These are phyloP conservation scores for Phoeniculus purpureus DNA, from an alignment of 2,797 vertebrate species.

Conservation along the genomic window DNA sequence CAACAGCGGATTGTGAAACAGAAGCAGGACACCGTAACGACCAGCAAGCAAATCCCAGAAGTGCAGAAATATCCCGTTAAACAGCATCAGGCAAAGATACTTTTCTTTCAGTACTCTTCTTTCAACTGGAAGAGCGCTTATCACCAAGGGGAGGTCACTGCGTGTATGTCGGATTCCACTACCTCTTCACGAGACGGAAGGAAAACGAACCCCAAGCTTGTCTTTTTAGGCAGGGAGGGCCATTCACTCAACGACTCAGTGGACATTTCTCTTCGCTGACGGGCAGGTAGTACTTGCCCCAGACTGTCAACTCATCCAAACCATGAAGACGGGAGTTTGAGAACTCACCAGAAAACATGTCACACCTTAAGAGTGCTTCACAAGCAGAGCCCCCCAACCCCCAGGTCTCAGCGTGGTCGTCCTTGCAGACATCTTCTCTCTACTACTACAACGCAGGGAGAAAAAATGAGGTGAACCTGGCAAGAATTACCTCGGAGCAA, in stretches of 20 bases:
- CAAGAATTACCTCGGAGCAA: constrained; percentile 11
- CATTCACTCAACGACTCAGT: background rate
- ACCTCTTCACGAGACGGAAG: background rate
- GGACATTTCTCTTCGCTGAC: constrained; percentile 4
- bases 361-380: constrained; percentile 25
- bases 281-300: background rate
- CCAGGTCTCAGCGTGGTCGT: background rate
- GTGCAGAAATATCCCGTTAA: constrained; percentile 26
- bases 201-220: background rate
- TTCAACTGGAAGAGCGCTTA: constrained; percentile 6
- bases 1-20: background rate
- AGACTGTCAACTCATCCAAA: constrained; percentile 26
- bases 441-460: background rate
- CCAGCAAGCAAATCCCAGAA: constrained; percentile 33
- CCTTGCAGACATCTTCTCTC: constrained; percentile 49
- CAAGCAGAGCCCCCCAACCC: constrained; percentile 44
- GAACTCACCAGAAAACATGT: constrained; percentile 40
- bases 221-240: background rate
- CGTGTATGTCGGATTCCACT: background rate
- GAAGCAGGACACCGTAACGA: background rate
- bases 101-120: background rate
- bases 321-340: constrained; percentile 25
- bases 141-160: background rate
- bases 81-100: constrained; percentile 4
- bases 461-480: background rate